Evolutionary conservation across 1,140 invertebrate species (phyloP).

Genomic region (Agrypnia vestita): DNA sequence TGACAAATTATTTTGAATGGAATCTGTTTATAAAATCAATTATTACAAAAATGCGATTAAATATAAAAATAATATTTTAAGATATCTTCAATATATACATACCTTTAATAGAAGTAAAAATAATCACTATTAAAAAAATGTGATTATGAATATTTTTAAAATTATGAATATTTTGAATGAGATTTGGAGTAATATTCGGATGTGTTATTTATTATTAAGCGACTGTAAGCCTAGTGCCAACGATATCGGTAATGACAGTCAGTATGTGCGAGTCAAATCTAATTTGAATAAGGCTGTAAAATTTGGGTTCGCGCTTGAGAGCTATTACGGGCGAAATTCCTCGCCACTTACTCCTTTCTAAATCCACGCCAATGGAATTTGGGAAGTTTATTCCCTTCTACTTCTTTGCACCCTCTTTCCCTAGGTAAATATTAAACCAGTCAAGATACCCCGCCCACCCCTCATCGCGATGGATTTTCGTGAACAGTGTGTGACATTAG

Average conservation of each 20-base stretch:
- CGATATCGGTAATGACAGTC: not conserved
- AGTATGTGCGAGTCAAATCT: conserved; percentile 33
- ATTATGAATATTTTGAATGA: too few relatives aligned
- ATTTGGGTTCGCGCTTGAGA: conserved; percentile 8
- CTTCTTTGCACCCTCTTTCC: conserved; percentile 45
- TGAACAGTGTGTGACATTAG: conserved; percentile 43
- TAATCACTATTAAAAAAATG: too few relatives aligned
- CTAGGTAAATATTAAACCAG: conserved; percentile 57
- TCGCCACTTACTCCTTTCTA: conserved; percentile 45
- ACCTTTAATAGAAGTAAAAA: too few relatives aligned
- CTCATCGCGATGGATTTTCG: conserved; percentile 21
- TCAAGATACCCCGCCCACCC: conserved; percentile 47
- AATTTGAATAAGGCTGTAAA: conserved; percentile 41
- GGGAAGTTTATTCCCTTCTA: conserved; percentile 55
- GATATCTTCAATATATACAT: too few relatives aligned
- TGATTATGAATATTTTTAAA: too few relatives aligned
- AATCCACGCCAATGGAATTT: conserved; percentile 55
- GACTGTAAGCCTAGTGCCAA: too few relatives aligned
- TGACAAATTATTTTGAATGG: too few relatives aligned
- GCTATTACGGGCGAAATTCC: conserved; percentile 15
- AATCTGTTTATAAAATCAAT: too few relatives aligned
- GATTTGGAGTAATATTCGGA: too few relatives aligned
- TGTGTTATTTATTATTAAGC: too few relatives aligned
- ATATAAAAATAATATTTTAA: too few relatives aligned
- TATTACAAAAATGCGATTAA: too few relatives aligned